Base-by-base conservation (phyloP, 2,888 invertebrate species). In the Fabriciana adippe region DNA sequence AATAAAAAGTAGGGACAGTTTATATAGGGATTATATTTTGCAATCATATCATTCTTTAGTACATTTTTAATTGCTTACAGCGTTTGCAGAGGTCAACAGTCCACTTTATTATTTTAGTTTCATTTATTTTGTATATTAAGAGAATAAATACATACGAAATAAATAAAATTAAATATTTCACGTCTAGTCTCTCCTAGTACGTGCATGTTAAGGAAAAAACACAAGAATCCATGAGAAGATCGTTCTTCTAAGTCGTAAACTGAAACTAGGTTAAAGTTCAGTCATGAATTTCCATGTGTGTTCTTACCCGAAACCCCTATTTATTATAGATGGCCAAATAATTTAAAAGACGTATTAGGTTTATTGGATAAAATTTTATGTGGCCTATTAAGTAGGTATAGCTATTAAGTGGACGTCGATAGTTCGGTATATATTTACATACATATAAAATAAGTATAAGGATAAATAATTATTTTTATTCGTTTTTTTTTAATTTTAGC, bases 201-300 rank as follows among this genome's bases (percentile, higher is more conserved):
- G 62, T 64, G 64, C 66, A 69, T 70, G 62, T 71, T 68, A 71
- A 55, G 62, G 48, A 50, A 53, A n/a, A 63, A 70, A 70, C 55
- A 68, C 67, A 68, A 67, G 67, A 66, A 66, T 59, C 56, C 64
- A 70, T 71, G 68, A 72, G 64, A 69, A 64, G 66, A 69, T 68
- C 66, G 50, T 71, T 70, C 72, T 70, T 65, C 64, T 64, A 55
- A 66, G 57, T 61, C 69, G 64, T 66, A 69, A 64, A 63, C 55
- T 48, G 67, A 60, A 73, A 73, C 67, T 72, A 59, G 69, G 72
- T 72, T 70, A 70, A 64, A 68, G 70, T 66, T 69, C 59, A 71
- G 26, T 60, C 66, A 59, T 67, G 67, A 66, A 70, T 62, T 65
- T 66, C 63, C 62, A 48, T 63, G 55, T 60, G 60, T 64, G 41